Evolutionary conservation across 2,113 vertebrate species (phyloP).

Genomic region (Ciconia maguari): DNA sequence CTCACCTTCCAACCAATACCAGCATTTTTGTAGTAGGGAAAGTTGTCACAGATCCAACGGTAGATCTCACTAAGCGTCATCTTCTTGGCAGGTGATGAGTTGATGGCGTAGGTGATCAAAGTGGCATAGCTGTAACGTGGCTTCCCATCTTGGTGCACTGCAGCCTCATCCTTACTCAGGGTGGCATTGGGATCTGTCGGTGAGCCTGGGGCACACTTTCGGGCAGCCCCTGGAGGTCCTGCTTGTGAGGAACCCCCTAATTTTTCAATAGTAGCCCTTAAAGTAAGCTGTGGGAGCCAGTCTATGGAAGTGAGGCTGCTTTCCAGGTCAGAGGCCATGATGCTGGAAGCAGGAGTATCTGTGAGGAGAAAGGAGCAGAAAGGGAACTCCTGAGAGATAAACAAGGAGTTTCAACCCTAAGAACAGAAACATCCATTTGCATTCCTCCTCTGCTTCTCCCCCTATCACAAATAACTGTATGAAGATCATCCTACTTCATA

Average conservation of each 20-base stretch:
- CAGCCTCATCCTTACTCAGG: conserved; percentile 78
- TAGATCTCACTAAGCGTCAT: conserved; percentile 97
- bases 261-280: conserved; percentile 90
- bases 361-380: background rate
- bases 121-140: conserved; percentile 97
- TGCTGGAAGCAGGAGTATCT: conserved; percentile 50
- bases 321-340: conserved; percentile 92
- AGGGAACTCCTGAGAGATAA: background rate
- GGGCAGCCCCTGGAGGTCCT: conserved; percentile 79
- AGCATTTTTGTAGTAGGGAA: conserved; percentile 91
- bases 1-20: conserved; percentile 96
- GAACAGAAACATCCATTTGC: background rate
- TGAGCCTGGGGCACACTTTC: conserved; percentile 78
- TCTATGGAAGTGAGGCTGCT: conserved; percentile 98
- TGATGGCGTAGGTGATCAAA: conserved; percentile 95
- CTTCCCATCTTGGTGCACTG: conserved; percentile 87
- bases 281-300: conserved; percentile 94
- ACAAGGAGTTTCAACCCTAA: background rate
- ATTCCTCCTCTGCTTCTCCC: background rate
- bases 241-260: conserved; percentile 79
- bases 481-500: background rate
- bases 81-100: conserved; percentile 89
- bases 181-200: conserved; percentile 79
- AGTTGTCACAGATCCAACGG: conserved; percentile 96
- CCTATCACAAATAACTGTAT: background rate